Percentiles rank a stretch among this genome's conserved stretches.
Conservation (phyloP, 2,113 vertebrate genomes). For the Muntiacus muntjak region DNA sequence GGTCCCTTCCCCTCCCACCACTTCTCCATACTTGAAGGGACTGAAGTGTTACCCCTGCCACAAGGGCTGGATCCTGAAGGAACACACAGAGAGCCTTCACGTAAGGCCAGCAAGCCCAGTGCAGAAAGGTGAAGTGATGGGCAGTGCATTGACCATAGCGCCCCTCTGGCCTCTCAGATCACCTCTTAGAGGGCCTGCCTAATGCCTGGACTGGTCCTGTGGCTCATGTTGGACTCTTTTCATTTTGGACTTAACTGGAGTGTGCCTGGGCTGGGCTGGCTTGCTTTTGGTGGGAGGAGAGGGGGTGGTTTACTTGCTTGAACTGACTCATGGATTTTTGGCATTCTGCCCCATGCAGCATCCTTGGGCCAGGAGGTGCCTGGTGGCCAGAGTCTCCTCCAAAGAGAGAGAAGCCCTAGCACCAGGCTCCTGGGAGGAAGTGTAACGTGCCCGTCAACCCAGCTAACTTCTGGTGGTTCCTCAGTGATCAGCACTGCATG, state of each 20-base stretch:
- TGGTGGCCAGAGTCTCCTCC: neutral
- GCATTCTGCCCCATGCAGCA: neutral
- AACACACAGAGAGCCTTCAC: neutral
- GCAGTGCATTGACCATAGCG: accelerated
- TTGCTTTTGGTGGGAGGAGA: neutral
- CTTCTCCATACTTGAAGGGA: neutral
- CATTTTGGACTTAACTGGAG: neutral
- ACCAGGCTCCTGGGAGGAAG: neutral
- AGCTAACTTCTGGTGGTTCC: neutral
- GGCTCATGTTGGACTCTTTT: accelerated
- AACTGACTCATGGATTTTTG: neutral
- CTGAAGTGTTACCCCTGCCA: neutral
- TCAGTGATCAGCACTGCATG: neutral
- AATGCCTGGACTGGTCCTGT: neutral
- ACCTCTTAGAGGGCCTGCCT: neutral
- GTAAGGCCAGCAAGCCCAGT: neutral
- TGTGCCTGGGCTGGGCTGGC: neutral
- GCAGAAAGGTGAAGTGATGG: neutral
- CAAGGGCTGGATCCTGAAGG: neutral
- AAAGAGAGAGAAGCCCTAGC: neutral
- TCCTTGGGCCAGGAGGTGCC: neutral
- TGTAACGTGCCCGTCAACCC: accelerated
- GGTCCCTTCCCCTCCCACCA: neutral
- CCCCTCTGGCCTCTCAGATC: neutral
- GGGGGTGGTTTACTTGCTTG: neutral